Conservation (phyloP, 2,113 vertebrate genomes). For the Stomatorhinus ivindoensis region DNA sequence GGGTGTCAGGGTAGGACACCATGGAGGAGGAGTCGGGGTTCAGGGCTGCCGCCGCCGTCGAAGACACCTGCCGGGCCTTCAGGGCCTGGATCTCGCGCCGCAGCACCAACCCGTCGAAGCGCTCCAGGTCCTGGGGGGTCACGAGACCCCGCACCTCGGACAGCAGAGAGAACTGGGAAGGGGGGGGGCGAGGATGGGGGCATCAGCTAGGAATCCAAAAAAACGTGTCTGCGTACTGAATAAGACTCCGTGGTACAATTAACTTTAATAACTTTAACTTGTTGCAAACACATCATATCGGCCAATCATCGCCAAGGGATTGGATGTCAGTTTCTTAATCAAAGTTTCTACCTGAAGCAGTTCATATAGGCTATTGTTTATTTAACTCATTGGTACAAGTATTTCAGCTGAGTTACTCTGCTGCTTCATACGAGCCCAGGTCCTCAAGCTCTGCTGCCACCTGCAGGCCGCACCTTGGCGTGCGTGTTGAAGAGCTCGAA, state of each 20-base stretch:
- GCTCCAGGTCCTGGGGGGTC: slow-evolving; percentile 80
- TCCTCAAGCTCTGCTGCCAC: background rate
- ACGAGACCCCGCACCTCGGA: slow-evolving; percentile 82
- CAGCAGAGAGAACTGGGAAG: slow-evolving; percentile 79
- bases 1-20: slow-evolving; percentile 79
- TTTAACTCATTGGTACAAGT: background rate
- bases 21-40: slow-evolving; percentile 70
- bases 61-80: slow-evolving; percentile 74
- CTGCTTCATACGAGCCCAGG: background rate
- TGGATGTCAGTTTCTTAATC: background rate
- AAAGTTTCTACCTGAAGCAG: background rate
- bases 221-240: background rate
- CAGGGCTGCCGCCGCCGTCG: slow-evolving; percentile 13
- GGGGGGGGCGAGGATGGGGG: slow-evolving; percentile 6
- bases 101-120: slow-evolving; percentile 84
- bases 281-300: background rate
- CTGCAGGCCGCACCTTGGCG: slow-evolving; percentile 69
- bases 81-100: slow-evolving; percentile 88
- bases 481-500: slow-evolving; percentile 95
- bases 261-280: background rate
- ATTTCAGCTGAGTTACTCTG: background rate
- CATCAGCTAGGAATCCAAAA: background rate
- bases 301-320: background rate
- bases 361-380: background rate
- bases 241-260: background rate